Conservation (phyloP, 2,113 vertebrate species). For the Forbesichthys papilliferus region DNA sequence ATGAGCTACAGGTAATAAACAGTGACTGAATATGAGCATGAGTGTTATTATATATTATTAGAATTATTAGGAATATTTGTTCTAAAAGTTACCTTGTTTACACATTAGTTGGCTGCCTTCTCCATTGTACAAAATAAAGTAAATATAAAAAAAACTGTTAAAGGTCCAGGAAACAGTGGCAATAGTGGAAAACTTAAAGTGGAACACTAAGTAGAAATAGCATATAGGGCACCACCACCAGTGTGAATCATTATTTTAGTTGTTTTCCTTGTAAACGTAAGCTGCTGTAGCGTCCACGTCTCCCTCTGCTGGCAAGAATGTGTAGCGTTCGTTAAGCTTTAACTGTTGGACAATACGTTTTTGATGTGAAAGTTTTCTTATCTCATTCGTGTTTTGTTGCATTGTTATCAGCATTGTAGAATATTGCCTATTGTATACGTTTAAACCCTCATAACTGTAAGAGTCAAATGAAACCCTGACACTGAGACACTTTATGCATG, state of each 20-base stretch:
- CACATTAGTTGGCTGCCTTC: background rate
- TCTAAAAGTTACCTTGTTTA: background rate
- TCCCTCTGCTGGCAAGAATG: slow-evolving; percentile 44
- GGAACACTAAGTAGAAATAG: slow-evolving; percentile 18
- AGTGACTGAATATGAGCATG: background rate
- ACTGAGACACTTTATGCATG: background rate
- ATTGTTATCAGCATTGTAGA: background rate
- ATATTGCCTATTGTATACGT: too few relatives aligned
- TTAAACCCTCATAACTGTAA: background rate
- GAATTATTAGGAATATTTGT: too few relatives aligned
- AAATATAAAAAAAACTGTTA: background rate
- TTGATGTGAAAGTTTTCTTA: slow-evolving; percentile 16
- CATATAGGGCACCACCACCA: background rate
- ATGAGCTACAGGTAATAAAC: too few relatives aligned
- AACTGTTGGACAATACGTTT: slow-evolving; percentile 6
- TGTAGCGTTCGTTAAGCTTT: slow-evolving; percentile 26
- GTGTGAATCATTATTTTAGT: background rate
- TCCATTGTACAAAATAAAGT: background rate
- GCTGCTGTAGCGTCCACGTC: slow-evolving; percentile 18
- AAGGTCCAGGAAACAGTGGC: background rate
- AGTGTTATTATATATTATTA: too few relatives aligned
- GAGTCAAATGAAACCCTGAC: background rate
- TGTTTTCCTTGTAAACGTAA: background rate
- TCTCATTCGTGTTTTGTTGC: background rate
- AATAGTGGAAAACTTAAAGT: background rate